phyloP scores from a whole-genome alignment of 2,888 invertebrate species.

The Hyppa rectilinea region DNA sequence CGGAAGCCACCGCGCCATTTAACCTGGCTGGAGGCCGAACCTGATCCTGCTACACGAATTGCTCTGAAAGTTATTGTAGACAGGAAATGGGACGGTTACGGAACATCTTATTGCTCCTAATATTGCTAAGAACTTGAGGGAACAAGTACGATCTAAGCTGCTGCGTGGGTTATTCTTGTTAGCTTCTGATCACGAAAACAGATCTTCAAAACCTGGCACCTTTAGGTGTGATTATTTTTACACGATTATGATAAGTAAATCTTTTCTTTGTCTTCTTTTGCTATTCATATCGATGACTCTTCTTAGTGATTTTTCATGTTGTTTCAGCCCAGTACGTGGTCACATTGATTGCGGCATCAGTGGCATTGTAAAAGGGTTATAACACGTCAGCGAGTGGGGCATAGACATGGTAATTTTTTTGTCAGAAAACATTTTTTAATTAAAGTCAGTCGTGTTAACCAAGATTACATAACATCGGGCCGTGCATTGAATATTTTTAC shows the following conservation, averaged over 20 bases:
- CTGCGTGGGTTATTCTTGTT: not conserved
- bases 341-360: too few species aligned
- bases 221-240: not conserved
- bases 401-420: too few species aligned
- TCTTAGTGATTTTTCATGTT: too few species aligned
- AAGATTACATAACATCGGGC: slow-evolving; percentile 14
- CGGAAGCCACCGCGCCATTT: slow-evolving; percentile 61
- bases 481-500: slow-evolving; percentile 27
- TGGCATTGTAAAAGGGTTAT: too few species aligned
- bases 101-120: slow-evolving; percentile 16
- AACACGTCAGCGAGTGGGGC: too few species aligned
- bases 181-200: slow-evolving; percentile 23
- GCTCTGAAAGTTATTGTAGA: slow-evolving; percentile 32
- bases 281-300: too few species aligned
- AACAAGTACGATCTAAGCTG: slow-evolving; percentile 14
- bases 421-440: slow-evolving; percentile 9
- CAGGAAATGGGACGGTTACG: slow-evolving; percentile 28
- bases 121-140: slow-evolving; percentile 11
- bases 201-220: not conserved
- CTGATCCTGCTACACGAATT: slow-evolving; percentile 40
- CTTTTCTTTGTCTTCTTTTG: too few species aligned
- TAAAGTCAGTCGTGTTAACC: not conserved
- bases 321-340: too few species aligned
- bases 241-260: not conserved
- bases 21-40: slow-evolving; percentile 50